phyloP scores from a whole-genome alignment of 53 echinoderm and acorn worm species.

The Paracentrotus lividus region DNA sequence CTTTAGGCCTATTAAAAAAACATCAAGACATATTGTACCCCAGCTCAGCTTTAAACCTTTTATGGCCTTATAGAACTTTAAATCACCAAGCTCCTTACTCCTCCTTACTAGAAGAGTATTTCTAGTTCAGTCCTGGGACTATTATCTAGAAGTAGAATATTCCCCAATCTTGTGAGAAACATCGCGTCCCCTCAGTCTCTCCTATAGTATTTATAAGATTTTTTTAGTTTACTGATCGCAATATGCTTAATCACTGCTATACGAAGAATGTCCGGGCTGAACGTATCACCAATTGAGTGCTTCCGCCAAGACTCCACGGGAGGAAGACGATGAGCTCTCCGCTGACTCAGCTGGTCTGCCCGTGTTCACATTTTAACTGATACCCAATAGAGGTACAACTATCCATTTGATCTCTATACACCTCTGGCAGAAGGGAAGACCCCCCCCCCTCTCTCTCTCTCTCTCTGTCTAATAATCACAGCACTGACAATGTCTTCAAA shows the following conservation, averaged over 20 bases:
- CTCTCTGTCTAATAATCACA: no score
- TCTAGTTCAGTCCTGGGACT: not conserved
- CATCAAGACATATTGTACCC: no score
- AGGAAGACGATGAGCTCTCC: slow-evolving; percentile 4
- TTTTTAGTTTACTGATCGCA: slow-evolving; percentile 3
- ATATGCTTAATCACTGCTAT: not conserved
- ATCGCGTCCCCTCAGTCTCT: not conserved
- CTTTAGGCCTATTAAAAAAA: no score
- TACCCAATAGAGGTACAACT: no score
- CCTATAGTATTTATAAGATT: not conserved
- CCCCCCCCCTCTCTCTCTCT: not conserved
- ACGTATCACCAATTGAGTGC: not conserved
- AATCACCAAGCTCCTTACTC: no score
- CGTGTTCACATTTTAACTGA: not conserved
- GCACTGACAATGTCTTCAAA: no score
- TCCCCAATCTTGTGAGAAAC: not conserved
- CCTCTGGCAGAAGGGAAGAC: not conserved
- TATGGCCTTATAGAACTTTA: no score
- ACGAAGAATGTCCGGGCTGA: slow-evolving; percentile 21
- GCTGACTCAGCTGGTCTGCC: slow-evolving; percentile 11
- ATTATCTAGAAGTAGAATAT: not conserved
- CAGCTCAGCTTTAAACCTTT: no score
- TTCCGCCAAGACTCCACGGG: slow-evolving; percentile 39
- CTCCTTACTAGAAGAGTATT: no score
- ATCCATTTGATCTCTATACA: no score